Conservation (phyloP, 2,113 vertebrate species). For the Mastomys natalensis region DNA sequence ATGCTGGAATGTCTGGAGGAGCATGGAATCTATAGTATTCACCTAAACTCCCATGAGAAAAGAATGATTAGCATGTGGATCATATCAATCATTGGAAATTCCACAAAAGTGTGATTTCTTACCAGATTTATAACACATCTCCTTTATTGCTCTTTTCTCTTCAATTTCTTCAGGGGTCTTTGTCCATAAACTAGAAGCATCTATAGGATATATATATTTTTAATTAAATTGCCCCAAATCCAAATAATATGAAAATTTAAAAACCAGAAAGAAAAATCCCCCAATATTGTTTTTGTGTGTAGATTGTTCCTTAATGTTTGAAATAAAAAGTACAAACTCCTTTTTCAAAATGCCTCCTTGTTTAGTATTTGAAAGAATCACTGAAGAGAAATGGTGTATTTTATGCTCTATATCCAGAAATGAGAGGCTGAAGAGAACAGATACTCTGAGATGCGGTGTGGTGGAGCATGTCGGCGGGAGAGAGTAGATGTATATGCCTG, state of each 20-base stretch:
- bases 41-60: conserved; percentile 78
- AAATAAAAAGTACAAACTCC: not conserved
- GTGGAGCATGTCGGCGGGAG: not conserved
- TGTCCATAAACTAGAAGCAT: conserved; percentile 80
- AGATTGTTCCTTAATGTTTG: not conserved
- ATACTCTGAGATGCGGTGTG: not conserved
- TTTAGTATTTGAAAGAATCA: not conserved
- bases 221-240: conserved; percentile 62
- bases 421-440: not conserved
- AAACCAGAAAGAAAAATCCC: conserved; percentile 74
- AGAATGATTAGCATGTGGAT: conserved; percentile 58
- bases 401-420: not conserved
- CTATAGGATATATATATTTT: conserved; percentile 78
- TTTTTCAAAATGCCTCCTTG: conserved; percentile 7
- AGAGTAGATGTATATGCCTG: not conserved
- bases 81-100: conserved; percentile 23
- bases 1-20: conserved; percentile 57
- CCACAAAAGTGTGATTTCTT: conserved; percentile 70
- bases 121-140: conserved; percentile 87
- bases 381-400: not conserved
- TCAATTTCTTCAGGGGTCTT: conserved; percentile 85
- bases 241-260: conserved; percentile 74
- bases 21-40: conserved; percentile 86
- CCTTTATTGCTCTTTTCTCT: conserved; percentile 87
- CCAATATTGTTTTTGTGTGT: conserved; percentile 42